phyloP scores from a whole-genome alignment of 1,140 invertebrate genomes.

The Nasonia longicornis region DNA sequence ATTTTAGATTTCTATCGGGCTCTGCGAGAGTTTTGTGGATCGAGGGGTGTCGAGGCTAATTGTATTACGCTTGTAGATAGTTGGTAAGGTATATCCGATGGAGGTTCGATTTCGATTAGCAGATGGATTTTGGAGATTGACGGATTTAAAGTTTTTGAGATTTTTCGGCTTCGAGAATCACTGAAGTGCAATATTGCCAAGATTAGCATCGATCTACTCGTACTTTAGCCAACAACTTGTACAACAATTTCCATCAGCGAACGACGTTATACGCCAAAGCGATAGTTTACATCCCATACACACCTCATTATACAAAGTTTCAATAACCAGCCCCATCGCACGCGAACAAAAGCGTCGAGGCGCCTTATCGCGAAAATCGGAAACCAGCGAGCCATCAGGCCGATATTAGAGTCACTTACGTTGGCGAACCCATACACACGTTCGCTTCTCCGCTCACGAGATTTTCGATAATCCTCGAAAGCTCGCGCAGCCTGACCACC shows the following conservation, averaged over 20 bases:
- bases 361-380: not conserved
- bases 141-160: too few species aligned
- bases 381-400: not conserved
- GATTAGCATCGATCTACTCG: too few species aligned
- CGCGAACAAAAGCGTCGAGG: not conserved
- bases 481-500: slow-evolving; percentile 15
- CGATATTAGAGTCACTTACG: not conserved
- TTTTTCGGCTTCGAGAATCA: too few species aligned
- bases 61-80: not conserved
- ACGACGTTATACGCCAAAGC: not conserved
- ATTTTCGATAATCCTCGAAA: slow-evolving; percentile 29
- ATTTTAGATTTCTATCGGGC: not conserved
- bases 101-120: not conserved
- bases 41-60: not conserved
- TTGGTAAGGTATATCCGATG: too few species aligned
- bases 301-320: not conserved
- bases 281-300: too few species aligned
- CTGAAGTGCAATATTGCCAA: too few species aligned
- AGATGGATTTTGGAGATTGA: too few species aligned
- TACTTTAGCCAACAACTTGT: too few species aligned
- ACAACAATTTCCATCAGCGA: not conserved
- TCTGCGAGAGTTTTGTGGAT: not conserved
- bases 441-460: not conserved
- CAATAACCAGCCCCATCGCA: not conserved
- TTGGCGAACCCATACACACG: not conserved